These are phyloP conservation scores for Ursus arctos DNA, from an alignment of 2,113 vertebrate genomes.

Conservation along the genomic window DNA sequence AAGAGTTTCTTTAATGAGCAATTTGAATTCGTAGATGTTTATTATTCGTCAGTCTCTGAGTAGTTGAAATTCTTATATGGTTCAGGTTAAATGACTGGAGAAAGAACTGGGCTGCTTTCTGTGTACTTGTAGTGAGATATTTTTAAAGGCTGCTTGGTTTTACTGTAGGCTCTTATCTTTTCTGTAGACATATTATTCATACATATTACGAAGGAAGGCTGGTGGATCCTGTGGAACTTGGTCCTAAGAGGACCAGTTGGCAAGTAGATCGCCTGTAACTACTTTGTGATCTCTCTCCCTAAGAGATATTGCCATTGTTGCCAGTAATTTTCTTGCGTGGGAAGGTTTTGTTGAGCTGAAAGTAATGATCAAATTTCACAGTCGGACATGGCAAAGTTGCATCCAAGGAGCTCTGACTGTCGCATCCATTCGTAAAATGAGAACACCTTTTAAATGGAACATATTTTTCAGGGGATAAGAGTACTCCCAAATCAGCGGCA, in stretches of 20 bases:
- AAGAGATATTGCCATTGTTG: constrained; percentile 16
- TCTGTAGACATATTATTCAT: background rate
- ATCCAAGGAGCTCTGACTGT: background rate
- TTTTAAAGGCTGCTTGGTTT: constrained; percentile 49
- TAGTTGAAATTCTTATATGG: constrained; percentile 30
- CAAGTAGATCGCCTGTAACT: background rate
- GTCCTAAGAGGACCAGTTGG: background rate
- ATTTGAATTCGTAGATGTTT: constrained; percentile 48
- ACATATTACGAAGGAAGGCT: constrained; percentile 20
- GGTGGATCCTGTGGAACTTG: background rate
- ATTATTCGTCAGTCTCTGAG: constrained; percentile 37
- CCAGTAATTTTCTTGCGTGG: constrained; percentile 49
- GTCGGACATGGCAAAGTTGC: background rate
- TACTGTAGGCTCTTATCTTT: constrained; percentile 20
- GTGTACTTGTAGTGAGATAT: constrained; percentile 15
- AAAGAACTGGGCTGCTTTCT: constrained; percentile 55
- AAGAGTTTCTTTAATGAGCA: background rate
- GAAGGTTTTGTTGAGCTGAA: constrained; percentile 32
- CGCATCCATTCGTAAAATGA: background rate
- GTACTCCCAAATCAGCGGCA: background rate
- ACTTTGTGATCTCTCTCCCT: background rate
- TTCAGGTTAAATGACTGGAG: constrained; percentile 33
- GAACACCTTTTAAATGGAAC: background rate
- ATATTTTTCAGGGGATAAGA: background rate
- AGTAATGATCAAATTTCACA: background rate